These are phyloP conservation scores for Lasiommata megera DNA, from an alignment of 2,888 invertebrate genomes.

Conservation along the genomic window DNA sequence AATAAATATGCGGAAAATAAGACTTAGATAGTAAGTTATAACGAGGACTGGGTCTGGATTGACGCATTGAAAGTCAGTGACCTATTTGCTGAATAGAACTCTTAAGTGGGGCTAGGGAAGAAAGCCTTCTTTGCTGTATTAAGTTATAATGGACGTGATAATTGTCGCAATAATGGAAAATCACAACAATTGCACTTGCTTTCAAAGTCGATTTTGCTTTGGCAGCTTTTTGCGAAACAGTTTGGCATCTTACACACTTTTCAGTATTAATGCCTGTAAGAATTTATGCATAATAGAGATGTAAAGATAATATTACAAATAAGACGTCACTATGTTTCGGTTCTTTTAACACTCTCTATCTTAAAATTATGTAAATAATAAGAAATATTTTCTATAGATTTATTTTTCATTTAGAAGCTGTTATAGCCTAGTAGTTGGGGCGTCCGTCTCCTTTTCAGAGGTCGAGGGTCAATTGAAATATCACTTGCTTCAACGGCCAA, in stretches of 20 bases:
- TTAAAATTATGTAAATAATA: too few species aligned
- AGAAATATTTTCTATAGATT: too few species aligned
- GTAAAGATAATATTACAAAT: too few species aligned
- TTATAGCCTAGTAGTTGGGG: too few species aligned
- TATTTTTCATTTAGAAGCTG: too few species aligned
- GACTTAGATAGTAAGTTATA: conserved; percentile 7
- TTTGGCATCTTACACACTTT: background rate
- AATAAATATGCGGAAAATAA: conserved; percentile 6
- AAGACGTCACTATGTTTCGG: too few species aligned
- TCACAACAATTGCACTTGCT: background rate
- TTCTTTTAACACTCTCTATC: too few species aligned
- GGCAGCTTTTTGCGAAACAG: background rate
- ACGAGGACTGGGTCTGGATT: conserved; percentile 8
- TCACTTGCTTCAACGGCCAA: too few species aligned
- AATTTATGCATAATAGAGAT: too few species aligned
- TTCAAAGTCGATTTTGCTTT: background rate
- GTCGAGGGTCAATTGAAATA: too few species aligned
- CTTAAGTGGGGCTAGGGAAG: conserved; percentile 11
- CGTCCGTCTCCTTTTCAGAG: too few species aligned
- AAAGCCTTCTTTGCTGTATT: conserved; percentile 13
- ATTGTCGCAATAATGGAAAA: conserved; percentile 2
- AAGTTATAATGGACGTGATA: conserved; percentile 9
- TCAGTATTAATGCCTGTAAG: too few species aligned
- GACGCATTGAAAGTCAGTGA: conserved; percentile 11
- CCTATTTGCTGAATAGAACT: conserved; percentile 13